Evolutionary conservation across 1,140 invertebrate species (phyloP).

Genomic region (Homalodisca vitripennis): DNA sequence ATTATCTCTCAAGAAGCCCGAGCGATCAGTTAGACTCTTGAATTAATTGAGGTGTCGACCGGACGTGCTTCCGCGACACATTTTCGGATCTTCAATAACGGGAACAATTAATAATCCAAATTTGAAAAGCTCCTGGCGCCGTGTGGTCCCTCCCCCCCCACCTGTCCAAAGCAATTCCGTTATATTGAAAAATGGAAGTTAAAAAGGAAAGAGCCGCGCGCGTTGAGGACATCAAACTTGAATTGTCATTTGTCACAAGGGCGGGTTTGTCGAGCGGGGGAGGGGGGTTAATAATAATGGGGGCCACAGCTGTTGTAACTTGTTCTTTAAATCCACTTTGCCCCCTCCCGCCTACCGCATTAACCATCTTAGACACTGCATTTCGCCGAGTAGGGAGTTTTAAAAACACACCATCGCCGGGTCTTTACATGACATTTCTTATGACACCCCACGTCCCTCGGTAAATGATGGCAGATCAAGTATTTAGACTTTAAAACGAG

Average conservation of each 20-base stretch:
- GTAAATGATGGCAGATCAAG: not conserved
- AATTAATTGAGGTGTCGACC: conserved; percentile 23
- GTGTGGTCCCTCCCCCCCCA: conserved; percentile 5
- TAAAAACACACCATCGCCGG: conserved; percentile 12
- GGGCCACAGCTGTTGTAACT: conserved; percentile 26
- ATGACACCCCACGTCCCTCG: not conserved
- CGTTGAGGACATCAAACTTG: conserved; percentile 23
- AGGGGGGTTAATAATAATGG: conserved; percentile 25
- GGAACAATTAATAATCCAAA: conserved; percentile 23
- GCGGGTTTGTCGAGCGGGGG: not conserved
- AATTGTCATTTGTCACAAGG: conserved; percentile 23
- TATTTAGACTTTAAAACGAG: conserved; percentile 19
- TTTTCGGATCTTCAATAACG: conserved; percentile 22
- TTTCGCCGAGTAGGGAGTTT: conserved; percentile 21
- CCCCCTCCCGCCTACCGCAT: not conserved
- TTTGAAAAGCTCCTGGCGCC: conserved; percentile 23
- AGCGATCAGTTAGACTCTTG: conserved; percentile 13
- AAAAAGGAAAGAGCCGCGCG: conserved; percentile 22
- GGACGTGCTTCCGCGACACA: conserved; percentile 13
- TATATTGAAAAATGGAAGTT: conserved; percentile 27
- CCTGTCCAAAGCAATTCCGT: conserved; percentile 22
- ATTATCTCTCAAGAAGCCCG: not conserved
- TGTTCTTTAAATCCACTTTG: conserved; percentile 26
- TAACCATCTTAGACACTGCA: conserved; percentile 25
- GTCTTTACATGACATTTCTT: conserved; percentile 10